These are phyloP conservation scores for Plusia festucae DNA, from an alignment of 2,888 invertebrate species.

Conservation along the genomic window DNA sequence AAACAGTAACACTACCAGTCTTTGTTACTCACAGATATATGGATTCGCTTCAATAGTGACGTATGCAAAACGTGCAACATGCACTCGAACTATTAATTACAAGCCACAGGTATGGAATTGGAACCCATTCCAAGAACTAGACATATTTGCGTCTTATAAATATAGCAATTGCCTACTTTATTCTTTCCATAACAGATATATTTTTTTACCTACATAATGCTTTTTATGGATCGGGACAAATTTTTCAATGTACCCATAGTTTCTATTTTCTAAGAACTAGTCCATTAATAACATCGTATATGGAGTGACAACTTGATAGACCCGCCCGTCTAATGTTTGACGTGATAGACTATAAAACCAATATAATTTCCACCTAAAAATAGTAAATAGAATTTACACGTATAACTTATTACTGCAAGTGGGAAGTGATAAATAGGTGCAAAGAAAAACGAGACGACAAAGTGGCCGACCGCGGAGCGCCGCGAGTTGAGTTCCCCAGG, in stretches of 20 bases:
- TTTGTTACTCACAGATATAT: constrained; percentile 42
- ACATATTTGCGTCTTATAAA: constrained; percentile 15
- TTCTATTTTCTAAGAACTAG: constrained; percentile 15
- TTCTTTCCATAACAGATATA: constrained; percentile 11
- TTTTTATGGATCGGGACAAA: constrained; percentile 12
- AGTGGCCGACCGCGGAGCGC: constrained; percentile 37
- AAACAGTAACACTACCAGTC: constrained; percentile 57
- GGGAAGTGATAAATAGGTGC: constrained; percentile 52
- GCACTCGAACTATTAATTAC: constrained; percentile 14
- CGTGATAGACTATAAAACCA: constrained; percentile 32
- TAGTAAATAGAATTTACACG: constrained; percentile 35
- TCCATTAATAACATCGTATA: constrained; percentile 23
- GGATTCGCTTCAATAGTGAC: constrained; percentile 46
- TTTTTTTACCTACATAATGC: not conserved
- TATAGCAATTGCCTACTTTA: not conserved
- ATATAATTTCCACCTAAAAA: constrained; percentile 39
- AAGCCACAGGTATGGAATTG: constrained; percentile 13
- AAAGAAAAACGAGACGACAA: constrained; percentile 50
- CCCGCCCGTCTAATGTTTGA: constrained; percentile 25
- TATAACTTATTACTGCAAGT: constrained; percentile 38
- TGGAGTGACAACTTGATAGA: constrained; percentile 26
- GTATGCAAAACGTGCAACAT: constrained; percentile 35
- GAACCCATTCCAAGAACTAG: not conserved
- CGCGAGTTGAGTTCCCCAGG: constrained; percentile 58
- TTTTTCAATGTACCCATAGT: constrained; percentile 22